Evolutionary conservation across 2,888 invertebrate species (phyloP).

Genomic region (Xestoiulus laeticollis): DNA sequence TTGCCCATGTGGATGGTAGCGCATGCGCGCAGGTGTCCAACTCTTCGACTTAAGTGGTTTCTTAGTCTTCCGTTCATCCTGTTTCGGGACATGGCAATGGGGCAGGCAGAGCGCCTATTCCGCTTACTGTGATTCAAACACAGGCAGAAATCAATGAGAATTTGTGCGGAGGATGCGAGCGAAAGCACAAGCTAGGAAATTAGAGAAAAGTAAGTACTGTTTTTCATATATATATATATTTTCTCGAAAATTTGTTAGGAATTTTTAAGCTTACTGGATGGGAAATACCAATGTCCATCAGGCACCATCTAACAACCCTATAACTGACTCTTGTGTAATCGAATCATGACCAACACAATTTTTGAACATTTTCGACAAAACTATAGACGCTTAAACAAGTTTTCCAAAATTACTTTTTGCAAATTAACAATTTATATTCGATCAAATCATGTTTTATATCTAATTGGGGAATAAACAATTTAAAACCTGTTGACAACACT

Average conservation of each 20-base stretch:
- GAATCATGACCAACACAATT: background rate
- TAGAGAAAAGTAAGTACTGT: conserved; percentile 21
- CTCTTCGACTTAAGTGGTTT: conserved; percentile 3
- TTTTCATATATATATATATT: background rate
- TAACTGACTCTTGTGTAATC: background rate
- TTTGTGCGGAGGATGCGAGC: conserved; percentile 45
- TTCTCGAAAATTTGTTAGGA: background rate
- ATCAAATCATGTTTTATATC: no score
- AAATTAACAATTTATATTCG: no score
- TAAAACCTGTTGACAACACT: no score
- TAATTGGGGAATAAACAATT: no score
- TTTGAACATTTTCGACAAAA: background rate
- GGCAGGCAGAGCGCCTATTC: conserved; percentile 19
- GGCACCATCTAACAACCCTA: background rate
- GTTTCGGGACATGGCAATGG: conserved; percentile 47
- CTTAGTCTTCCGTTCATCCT: conserved; percentile 32
- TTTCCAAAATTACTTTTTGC: background rate
- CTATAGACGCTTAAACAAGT: background rate
- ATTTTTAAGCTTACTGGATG: no score
- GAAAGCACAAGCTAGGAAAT: conserved; percentile 43
- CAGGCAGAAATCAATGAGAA: background rate
- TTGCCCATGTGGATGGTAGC: conserved; percentile 17
- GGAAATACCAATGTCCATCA: no score
- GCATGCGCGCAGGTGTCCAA: conserved; percentile 45
- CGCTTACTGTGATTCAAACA: background rate